phyloP scores from a whole-genome alignment of 2,888 invertebrate species.

The Cryptophagus acutangulus region DNA sequence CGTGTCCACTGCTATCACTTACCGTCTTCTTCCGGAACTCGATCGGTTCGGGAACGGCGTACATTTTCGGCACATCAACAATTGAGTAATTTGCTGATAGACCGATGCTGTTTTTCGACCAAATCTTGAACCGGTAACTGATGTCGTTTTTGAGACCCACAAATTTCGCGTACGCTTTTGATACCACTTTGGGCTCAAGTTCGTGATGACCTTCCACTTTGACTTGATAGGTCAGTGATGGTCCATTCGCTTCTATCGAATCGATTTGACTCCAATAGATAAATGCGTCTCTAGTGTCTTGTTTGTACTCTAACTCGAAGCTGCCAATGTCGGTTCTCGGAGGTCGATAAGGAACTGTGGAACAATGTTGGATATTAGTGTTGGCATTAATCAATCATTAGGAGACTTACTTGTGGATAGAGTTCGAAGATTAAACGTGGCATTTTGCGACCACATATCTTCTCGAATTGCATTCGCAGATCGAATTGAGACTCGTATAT shows the following conservation, averaged over 20 bases:
- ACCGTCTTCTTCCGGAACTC: conserved; percentile 55
- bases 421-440: conserved; percentile 58
- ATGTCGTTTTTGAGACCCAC: neutral
- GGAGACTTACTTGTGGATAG: conserved; percentile 41
- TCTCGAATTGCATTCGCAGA: conserved; percentile 56
- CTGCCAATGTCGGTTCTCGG: conserved; percentile 69
- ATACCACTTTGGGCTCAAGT: neutral
- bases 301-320: conserved; percentile 54
- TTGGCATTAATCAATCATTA: neutral
- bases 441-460: conserved; percentile 66
- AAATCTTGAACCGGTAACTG: conserved; percentile 54
- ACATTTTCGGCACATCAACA: conserved; percentile 54
- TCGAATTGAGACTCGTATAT: conserved; percentile 65
- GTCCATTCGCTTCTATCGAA: conserved; percentile 65
- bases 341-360: conserved; percentile 60
- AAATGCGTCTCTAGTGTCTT: conserved; percentile 56
- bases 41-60: conserved; percentile 23
- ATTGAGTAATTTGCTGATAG: conserved; percentile 53
- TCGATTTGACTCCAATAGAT: conserved; percentile 77
- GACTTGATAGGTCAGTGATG: conserved; percentile 67
- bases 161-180: neutral
- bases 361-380: no score
- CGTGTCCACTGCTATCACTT: conserved; percentile 66
- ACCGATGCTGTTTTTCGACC: conserved; percentile 59
- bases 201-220: conserved; percentile 43